Conservation (phyloP, 2,797 vertebrate species). For the Taeniopygia guttata region DNA sequence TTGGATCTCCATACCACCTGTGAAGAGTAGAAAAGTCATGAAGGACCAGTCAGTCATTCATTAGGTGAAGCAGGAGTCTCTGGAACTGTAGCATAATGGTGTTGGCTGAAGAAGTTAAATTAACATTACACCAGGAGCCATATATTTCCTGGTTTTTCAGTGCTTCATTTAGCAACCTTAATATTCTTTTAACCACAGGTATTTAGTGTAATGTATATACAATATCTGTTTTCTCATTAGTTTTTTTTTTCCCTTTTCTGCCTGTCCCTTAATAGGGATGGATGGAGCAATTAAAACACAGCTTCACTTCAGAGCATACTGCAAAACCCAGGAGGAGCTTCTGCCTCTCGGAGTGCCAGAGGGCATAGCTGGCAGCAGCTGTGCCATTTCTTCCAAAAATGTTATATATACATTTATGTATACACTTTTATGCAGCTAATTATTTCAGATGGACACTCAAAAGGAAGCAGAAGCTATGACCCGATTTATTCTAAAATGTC, state of each 20-base stretch:
- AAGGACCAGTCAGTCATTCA: neutral
- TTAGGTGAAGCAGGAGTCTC: neutral
- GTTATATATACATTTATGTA: constrained; percentile 20
- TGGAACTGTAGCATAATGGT: neutral
- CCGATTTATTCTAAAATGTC: neutral
- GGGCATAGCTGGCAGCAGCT: constrained; percentile 61
- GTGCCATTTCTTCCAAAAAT: constrained; percentile 44
- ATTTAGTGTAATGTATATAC: constrained; percentile 12
- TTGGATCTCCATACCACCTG: neutral
- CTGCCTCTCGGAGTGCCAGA: constrained; percentile 38
- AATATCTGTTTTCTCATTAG: constrained; percentile 30
- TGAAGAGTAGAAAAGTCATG: neutral
- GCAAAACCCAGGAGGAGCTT: constrained; percentile 44
- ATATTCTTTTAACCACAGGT: constrained; percentile 46
- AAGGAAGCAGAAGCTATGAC: neutral
- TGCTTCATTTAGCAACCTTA: neutral
- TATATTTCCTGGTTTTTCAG: neutral
- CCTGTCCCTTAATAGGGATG: constrained; percentile 34
- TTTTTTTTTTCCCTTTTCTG: neutral
- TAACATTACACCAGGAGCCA: neutral
- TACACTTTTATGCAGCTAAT: constrained; percentile 9
- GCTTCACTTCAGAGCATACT: constrained; percentile 39
- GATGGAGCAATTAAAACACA: constrained; percentile 61
- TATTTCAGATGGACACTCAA: constrained; percentile 13
- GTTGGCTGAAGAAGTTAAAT: constrained; percentile 13